phyloP scores from a whole-genome alignment of 2,797 vertebrate species.

The Rhincodon typus region DNA sequence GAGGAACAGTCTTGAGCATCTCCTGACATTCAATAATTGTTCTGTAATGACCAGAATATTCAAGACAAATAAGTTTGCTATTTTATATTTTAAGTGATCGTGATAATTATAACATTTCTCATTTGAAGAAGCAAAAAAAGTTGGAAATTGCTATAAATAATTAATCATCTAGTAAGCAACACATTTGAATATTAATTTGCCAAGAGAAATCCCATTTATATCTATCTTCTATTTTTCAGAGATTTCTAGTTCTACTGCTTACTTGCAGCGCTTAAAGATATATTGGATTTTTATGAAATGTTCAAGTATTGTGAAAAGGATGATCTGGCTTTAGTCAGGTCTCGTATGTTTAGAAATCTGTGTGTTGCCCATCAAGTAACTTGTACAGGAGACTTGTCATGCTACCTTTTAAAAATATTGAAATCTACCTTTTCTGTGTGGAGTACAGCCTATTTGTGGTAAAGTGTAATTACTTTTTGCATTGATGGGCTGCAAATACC shows the following conservation, averaged over 20 bases:
- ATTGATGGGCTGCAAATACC: not conserved
- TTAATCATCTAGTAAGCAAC: not conserved
- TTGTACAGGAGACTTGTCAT: not conserved
- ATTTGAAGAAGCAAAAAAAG: not conserved
- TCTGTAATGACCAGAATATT: not conserved
- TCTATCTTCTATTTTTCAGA: not conserved
- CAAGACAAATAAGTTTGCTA: not conserved
- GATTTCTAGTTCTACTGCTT: not conserved
- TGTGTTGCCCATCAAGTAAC: not conserved
- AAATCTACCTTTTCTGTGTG: not conserved
- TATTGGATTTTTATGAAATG: not conserved
- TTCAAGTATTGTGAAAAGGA: not conserved
- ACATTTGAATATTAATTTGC: not conserved
- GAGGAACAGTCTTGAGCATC: not conserved
- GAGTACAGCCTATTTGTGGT: not conserved
- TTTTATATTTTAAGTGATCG: not conserved
- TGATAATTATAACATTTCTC: not conserved
- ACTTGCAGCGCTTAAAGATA: not conserved
- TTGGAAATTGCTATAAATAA: not conserved
- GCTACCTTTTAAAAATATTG: not conserved
- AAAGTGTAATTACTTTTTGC: too few species aligned
- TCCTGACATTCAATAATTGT: not conserved
- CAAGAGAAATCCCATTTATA: not conserved
- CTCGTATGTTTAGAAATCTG: not conserved
- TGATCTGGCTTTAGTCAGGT: not conserved